Evolutionary conservation across 92 coral and sea anemone species (phyloP).

Genomic region (Phenganax stokvisi): DNA sequence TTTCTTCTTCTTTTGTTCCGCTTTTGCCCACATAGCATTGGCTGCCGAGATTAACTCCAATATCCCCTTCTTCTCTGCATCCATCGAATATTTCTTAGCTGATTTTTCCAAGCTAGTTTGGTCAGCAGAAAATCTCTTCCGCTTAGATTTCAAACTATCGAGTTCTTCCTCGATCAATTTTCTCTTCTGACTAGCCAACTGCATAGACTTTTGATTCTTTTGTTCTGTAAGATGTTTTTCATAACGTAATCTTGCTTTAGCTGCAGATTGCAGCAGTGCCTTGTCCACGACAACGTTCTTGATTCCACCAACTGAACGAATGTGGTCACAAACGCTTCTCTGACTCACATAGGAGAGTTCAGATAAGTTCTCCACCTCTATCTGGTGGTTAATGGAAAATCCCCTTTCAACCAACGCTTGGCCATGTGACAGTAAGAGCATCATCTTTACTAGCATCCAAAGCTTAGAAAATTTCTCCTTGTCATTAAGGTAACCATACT

Average conservation of each 20-base stretch:
- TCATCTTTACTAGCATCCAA: slow-evolving; percentile 25
- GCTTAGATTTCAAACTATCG: slow-evolving; percentile 26
- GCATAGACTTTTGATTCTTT: slow-evolving; percentile 22
- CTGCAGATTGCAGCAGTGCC: slow-evolving; percentile 20
- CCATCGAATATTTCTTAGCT: slow-evolving; percentile 9
- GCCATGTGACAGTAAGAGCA: slow-evolving; percentile 39
- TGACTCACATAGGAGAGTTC: slow-evolving; percentile 5
- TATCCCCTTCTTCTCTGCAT: slow-evolving; percentile 2
- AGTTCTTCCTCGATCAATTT: slow-evolving; percentile 16
- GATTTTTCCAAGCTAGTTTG: slow-evolving; percentile 16
- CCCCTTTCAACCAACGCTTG: slow-evolving; percentile 37
- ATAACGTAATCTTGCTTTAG: slow-evolving; percentile 25
- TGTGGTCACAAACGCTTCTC: slow-evolving; percentile 33
- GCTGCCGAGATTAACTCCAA: slow-evolving; percentile 12
- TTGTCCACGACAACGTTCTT: slow-evolving; percentile 27
- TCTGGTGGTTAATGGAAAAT: slow-evolving; percentile 31
- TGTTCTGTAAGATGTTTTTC: slow-evolving; percentile 18
- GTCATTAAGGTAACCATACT: slow-evolving; percentile 21
- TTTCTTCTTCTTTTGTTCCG: not conserved
- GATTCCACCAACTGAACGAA: slow-evolving; percentile 28
- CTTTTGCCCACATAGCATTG: slow-evolving; percentile 10
- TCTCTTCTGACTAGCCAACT: slow-evolving; percentile 22
- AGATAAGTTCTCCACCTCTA: slow-evolving; percentile 21
- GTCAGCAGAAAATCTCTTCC: slow-evolving; percentile 16
- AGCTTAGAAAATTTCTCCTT: slow-evolving; percentile 16